A percentile compares a stretch with the other conserved stretches of the same genome.
phyloP scores from a whole-genome alignment of 2,113 vertebrate genomes.

The Ibidorhyncha struthersii region DNA sequence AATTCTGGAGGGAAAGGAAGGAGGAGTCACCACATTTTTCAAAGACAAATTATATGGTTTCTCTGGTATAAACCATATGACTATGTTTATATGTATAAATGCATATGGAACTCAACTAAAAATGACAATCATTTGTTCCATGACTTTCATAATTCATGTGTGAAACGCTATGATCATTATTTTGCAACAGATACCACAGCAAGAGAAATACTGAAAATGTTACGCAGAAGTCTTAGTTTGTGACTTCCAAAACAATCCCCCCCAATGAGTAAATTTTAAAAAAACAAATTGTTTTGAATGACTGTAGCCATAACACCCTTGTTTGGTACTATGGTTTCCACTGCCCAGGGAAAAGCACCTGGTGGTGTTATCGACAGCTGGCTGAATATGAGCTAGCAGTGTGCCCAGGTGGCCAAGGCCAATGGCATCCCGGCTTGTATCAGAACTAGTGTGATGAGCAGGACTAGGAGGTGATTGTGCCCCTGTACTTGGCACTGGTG shows the following conservation, averaged over 20 bases:
- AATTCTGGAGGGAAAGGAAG: neutral
- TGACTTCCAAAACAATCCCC: neutral
- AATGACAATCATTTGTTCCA: neutral
- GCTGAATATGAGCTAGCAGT: fast-evolving
- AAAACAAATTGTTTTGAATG: neutral
- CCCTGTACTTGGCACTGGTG: fast-evolving
- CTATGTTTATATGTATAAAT: neutral
- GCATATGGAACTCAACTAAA: neutral
- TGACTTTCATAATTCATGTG: neutral
- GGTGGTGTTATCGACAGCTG: fast-evolving
- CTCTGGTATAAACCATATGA: neutral
- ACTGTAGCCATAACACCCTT: neutral
- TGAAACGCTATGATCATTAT: neutral
- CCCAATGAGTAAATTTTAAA: neutral
- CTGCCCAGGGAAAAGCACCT: neutral
- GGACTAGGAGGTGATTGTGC: fast-evolving
- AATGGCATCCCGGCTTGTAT: fast-evolving
- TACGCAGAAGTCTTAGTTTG: neutral
- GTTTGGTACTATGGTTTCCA: neutral
- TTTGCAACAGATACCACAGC: neutral
- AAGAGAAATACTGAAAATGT: neutral
- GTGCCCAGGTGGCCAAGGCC: neutral
- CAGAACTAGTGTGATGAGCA: neutral
- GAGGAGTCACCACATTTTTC: neutral
- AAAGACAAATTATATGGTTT: neutral